Evolutionary conservation across 1,140 invertebrate genomes (phyloP), one percentile per base, ranked within the genome.

Genomic region (Frieseomelitta varia): DNA sequence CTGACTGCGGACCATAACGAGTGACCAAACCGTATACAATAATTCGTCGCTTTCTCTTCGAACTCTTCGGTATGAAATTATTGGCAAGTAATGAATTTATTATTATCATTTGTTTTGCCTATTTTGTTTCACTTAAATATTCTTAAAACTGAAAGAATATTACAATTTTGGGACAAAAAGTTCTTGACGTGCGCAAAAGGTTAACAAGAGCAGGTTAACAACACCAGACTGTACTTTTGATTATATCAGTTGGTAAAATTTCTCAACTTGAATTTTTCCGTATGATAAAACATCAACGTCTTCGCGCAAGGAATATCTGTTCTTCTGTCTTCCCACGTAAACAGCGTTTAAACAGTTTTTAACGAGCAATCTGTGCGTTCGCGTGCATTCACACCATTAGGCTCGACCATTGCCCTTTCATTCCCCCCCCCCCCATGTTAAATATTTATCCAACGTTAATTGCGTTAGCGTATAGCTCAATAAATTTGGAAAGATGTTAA

Each of bases 331-430:
- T 65, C 61, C n/a, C 61, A 21, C 47, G 51, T 34, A 68, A 69
- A 68, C 21, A 30, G 51, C 51, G 77, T 79, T 79, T 79, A 56
- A 79, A 79, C 51, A 69, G 27, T 56, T 79, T 79, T 79, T 74
- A 69, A 79, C 78, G 51, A 69, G 14, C 77, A 67, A 69, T 34
- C 77, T 55, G 76, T 30, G 63, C 21, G 34, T 79, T 79, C 51
- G 65, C 77, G 63, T 79, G 77, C 27, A 79, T 69, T 51, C 14
- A 3, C 10, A 68, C 51, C 51, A 79, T 69, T 34, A 55, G 27
- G 4, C 11, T 27, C 27, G 72, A 47, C 15, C 30, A 17, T 76
- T 61, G 74, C 74, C 47, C 76, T 24, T 61, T 51, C n/a, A 30
- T 51, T 67, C 8, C 24, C 8, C 15, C n/a, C 11, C 12, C 10